These are phyloP conservation scores for Lepus europaeus DNA, from an alignment of 2,113 vertebrate genomes.

Conservation along the genomic window DNA sequence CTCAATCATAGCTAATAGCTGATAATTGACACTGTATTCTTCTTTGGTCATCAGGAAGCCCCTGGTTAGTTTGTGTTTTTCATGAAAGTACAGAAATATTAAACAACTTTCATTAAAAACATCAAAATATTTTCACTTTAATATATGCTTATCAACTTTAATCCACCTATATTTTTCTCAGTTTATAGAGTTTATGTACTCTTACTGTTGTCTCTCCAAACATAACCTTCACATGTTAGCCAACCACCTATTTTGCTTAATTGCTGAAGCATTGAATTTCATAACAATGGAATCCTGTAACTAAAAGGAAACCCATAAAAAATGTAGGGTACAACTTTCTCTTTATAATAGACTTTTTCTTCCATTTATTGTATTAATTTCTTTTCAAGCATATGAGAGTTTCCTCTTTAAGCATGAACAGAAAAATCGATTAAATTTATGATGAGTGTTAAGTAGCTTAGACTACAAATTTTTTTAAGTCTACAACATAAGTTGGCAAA, in stretches of 20 bases:
- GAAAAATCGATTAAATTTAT: slow-evolving; percentile 45
- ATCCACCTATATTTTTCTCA: neutral
- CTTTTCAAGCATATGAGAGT: slow-evolving; percentile 1
- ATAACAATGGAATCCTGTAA: neutral
- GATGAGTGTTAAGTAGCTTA: slow-evolving; percentile 23
- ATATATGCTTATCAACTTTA: neutral
- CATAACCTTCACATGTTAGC: slow-evolving; percentile 13
- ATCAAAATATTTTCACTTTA: slow-evolving; percentile 43
- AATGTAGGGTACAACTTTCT: neutral
- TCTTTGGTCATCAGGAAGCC: slow-evolving; percentile 10
- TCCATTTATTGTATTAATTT: slow-evolving; percentile 56
- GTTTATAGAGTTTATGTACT: slow-evolving; percentile 27
- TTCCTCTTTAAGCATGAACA: slow-evolving; percentile 47
- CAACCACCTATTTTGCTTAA: neutral
- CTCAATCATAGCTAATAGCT: neutral
- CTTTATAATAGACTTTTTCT: neutral
- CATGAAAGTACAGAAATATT: neutral
- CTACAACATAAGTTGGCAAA: slow-evolving; percentile 19
- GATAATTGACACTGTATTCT: neutral
- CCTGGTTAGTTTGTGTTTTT: neutral
- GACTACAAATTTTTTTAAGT: neutral
- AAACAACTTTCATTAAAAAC: slow-evolving; percentile 31
- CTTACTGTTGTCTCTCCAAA: slow-evolving; percentile 16
- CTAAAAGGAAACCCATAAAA: slow-evolving; percentile 10
- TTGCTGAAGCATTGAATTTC: neutral